Conservation (phyloP, 2,888 invertebrate genomes). For the Ormyrus labotus region DNA sequence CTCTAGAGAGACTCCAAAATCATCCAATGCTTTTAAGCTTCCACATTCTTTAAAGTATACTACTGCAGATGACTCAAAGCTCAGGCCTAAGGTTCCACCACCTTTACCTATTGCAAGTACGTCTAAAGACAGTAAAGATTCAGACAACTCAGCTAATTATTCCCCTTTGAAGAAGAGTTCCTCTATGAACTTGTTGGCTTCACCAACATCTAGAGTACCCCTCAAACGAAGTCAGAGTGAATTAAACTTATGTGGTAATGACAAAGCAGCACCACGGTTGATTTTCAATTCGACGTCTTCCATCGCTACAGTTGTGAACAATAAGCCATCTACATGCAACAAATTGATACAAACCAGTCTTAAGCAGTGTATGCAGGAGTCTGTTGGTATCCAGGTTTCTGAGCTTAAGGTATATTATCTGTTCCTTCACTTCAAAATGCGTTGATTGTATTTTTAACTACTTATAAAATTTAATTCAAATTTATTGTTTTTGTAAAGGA, state of each 20-base stretch:
- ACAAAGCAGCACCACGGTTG: constrained; percentile 61
- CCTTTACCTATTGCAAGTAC: background rate
- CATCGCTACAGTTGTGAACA: constrained; percentile 73
- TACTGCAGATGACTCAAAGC: constrained; percentile 42
- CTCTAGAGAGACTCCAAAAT: constrained; percentile 58
- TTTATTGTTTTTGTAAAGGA: constrained; percentile 41
- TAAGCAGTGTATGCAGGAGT: constrained; percentile 65
- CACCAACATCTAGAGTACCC: constrained; percentile 59
- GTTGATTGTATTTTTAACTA: background rate
- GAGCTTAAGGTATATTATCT: constrained; percentile 59
- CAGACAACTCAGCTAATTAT: background rate
- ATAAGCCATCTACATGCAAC: constrained; percentile 70
- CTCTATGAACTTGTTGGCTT: constrained; percentile 70
- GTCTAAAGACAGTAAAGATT: background rate
- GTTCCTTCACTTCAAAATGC: background rate
- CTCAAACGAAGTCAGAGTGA: constrained; percentile 73
- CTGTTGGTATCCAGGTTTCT: constrained; percentile 72
- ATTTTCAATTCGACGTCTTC: constrained; percentile 74
- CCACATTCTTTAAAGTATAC: constrained; percentile 54
- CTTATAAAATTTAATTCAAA: background rate
- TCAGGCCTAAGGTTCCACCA: background rate
- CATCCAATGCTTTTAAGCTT: constrained; percentile 58
- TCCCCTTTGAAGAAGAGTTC: constrained; percentile 69
- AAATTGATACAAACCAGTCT: constrained; percentile 71
- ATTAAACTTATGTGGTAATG: constrained; percentile 68